Conservation (phyloP, 2,797 vertebrate species). For the Melanotaenia pygmaea region DNA sequence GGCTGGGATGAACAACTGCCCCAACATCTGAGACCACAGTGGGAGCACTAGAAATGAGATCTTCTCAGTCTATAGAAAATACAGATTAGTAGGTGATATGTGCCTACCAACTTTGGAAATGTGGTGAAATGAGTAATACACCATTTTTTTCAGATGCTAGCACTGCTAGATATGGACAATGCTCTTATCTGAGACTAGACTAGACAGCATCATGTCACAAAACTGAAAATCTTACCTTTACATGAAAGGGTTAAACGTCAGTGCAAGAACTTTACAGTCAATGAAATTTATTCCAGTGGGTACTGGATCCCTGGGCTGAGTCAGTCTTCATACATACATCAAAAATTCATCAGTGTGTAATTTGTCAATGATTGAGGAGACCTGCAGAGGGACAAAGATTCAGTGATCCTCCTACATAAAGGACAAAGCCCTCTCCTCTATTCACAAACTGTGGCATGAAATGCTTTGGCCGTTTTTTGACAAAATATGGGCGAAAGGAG, state of each 20-base stretch:
- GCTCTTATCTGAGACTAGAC: background rate
- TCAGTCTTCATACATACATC: no score
- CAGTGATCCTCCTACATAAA: background rate
- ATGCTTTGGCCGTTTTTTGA: background rate
- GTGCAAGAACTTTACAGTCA: background rate
- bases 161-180: background rate
- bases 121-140: background rate
- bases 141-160: background rate
- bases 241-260: background rate
- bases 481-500: background rate
- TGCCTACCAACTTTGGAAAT: background rate
- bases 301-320: background rate
- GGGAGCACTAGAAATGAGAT: slow-evolving; percentile 2
- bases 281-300: background rate
- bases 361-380: background rate
- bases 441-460: background rate
- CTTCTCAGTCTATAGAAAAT: background rate
- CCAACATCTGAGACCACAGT: background rate
- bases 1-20: slow-evolving; percentile 2
- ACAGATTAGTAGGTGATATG: background rate
- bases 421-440: background rate
- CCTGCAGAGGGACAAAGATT: background rate
- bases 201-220: background rate
- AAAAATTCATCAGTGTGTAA: background rate
- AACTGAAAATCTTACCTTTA: background rate